These are phyloP conservation scores for Exaiptasia diaphana DNA, from an alignment of 64 coral and sea anemone genomes.

Conservation along the genomic window DNA sequence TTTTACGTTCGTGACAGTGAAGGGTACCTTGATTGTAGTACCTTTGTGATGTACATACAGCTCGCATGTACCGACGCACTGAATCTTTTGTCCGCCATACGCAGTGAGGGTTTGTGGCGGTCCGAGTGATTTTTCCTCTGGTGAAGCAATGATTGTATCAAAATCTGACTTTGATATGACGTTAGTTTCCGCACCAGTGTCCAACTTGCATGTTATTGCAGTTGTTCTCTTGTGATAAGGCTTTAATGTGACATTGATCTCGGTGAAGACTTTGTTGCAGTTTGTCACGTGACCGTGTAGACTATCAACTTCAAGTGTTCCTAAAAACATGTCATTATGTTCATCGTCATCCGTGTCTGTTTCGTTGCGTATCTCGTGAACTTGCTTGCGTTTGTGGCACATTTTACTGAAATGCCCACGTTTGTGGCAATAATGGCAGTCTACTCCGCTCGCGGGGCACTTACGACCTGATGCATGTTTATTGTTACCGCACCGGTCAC, in stretches of 20 bases:
- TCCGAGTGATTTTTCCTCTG: slow-evolving; percentile 1
- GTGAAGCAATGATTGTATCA: neutral
- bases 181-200: slow-evolving; percentile 56
- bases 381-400: slow-evolving; percentile 10
- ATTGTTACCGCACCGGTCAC: neutral
- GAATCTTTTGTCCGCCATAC: slow-evolving; percentile 47
- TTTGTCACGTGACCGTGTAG: neutral
- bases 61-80: slow-evolving; percentile 12
- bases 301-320: neutral
- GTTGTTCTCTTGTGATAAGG: slow-evolving; percentile 21
- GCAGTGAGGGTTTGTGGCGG: slow-evolving; percentile 16
- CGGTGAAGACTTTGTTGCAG: slow-evolving; percentile 12
- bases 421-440: slow-evolving; percentile 31
- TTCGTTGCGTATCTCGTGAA: neutral
- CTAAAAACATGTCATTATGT: slow-evolving; percentile 17
- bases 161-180: slow-evolving; percentile 30
- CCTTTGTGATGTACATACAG: neutral
- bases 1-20: neutral
- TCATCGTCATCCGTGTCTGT: neutral
- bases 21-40: neutral
- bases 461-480: neutral
- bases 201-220: slow-evolving; percentile 42
- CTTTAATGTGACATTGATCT: slow-evolving; percentile 35
- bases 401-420: slow-evolving; percentile 20
- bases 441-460: slow-evolving; percentile 4